A percentile compares a stretch with the other conserved stretches of the same genome.
phyloP scores from a whole-genome alignment of 2,113 vertebrate species.

The Protobothrops flavoviridis region DNA sequence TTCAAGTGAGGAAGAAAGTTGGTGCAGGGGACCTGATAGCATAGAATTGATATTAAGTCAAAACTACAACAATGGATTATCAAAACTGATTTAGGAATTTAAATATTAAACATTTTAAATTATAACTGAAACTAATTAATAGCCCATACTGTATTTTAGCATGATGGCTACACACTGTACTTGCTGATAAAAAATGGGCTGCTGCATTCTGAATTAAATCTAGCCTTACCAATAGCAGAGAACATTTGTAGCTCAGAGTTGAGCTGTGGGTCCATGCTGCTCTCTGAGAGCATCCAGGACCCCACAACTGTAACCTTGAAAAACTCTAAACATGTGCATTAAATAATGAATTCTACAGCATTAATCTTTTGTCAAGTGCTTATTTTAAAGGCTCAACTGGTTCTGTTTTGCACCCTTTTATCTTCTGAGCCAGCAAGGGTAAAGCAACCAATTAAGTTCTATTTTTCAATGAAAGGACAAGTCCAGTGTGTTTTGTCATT shows the following conservation, averaged over 20 bases:
- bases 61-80: not conserved
- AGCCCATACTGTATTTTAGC: not conserved
- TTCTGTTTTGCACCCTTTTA: not conserved
- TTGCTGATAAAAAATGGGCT: not conserved
- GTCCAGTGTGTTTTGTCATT: not conserved
- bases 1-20: not conserved
- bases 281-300: not conserved
- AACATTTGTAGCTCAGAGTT: not conserved
- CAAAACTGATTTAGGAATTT: not conserved
- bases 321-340: not conserved
- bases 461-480: not conserved
- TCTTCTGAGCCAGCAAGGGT: not conserved
- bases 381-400: slow-evolving; percentile 18
- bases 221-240: not conserved
- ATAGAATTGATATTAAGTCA: too few species aligned
- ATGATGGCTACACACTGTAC: not conserved
- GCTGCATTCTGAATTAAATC: not conserved
- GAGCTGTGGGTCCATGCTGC: not conserved
- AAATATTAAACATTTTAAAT: not conserved
- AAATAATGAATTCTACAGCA: not conserved
- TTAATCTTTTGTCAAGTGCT: slow-evolving; percentile 8
- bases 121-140: not conserved
- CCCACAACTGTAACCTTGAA: not conserved
- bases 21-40: not conserved
- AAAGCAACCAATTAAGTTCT: not conserved